These are phyloP conservation scores for Dermochelys coriacea DNA, from an alignment of 2,797 vertebrate genomes.

Conservation along the genomic window DNA sequence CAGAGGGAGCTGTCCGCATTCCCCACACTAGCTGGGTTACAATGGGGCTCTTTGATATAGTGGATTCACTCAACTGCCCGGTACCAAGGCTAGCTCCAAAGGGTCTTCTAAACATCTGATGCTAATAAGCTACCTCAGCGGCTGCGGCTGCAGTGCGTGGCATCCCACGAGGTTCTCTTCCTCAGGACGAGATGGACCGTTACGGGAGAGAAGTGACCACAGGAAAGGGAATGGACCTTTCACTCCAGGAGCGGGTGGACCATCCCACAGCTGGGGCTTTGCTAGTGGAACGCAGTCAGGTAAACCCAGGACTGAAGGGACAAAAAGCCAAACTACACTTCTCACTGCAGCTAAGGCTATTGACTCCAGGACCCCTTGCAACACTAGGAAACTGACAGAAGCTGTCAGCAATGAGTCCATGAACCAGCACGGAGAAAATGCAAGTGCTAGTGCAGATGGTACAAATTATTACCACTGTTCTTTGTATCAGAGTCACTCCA, in stretches of 20 bases:
- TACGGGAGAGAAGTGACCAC: not conserved
- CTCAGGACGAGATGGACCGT: not conserved
- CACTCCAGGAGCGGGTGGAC: not conserved
- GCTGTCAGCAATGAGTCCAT: not conserved
- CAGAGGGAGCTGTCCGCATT: not conserved
- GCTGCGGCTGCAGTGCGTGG: not conserved
- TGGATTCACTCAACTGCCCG: not conserved
- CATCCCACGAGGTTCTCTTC: not conserved
- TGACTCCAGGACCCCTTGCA: not conserved
- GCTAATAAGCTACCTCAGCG: not conserved
- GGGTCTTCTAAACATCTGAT: not conserved
- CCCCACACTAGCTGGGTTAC: not conserved
- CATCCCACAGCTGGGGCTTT: not conserved
- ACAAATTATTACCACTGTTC: not conserved
- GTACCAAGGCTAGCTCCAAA: not conserved
- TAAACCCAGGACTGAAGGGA: not conserved
- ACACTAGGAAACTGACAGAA: not conserved
- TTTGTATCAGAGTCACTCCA: not conserved
- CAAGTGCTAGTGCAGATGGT: not conserved
- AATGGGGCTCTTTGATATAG: not conserved
- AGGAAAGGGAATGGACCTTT: not conserved
- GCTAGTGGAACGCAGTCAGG: accelerated
- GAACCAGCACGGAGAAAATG: not conserved
- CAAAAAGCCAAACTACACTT: not conserved
- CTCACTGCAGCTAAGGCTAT: not conserved